Percentiles rank a stretch among this genome's conserved stretches.
These are phyloP conservation scores for Centropristis striata DNA, from an alignment of 2,113 vertebrate species.

Conservation along the genomic window DNA sequence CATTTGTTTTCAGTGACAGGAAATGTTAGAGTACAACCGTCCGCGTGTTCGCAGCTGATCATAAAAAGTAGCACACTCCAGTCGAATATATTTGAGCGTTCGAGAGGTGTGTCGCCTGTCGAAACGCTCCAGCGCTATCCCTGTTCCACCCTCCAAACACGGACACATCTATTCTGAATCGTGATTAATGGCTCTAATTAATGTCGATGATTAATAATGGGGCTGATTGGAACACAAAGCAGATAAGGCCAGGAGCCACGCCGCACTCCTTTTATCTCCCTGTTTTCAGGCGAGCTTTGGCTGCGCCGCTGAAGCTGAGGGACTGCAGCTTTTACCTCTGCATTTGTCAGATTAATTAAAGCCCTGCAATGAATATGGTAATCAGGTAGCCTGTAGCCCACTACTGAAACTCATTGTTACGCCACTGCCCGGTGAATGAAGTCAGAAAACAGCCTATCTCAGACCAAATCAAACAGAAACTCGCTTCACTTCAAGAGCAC, in stretches of 20 bases:
- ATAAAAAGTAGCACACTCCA: conserved; percentile 50
- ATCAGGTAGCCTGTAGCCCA: conserved; percentile 67
- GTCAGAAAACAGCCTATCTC: conserved; percentile 37
- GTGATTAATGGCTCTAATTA: conserved; percentile 88
- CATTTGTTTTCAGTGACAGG: conserved; percentile 66
- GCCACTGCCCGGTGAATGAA: conserved; percentile 31
- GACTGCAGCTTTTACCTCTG: conserved; percentile 75
- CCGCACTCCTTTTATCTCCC: conserved; percentile 83
- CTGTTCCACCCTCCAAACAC: conserved; percentile 65
- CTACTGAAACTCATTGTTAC: conserved; percentile 48
- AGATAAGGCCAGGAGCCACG: conserved; percentile 82
- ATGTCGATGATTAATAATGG: conserved; percentile 83
- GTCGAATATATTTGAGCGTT: conserved; percentile 49
- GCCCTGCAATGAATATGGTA: conserved; percentile 84
- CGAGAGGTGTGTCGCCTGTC: conserved; percentile 67
- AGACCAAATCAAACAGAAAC: conserved; percentile 35
- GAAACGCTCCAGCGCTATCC: conserved; percentile 67
- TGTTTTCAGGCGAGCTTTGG: conserved; percentile 77
- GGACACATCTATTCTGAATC: conserved; percentile 80
- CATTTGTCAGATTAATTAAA: conserved; percentile 86
- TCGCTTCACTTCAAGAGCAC: conserved; percentile 24
- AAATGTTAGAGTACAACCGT: conserved; percentile 42
- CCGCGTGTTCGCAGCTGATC: conserved; percentile 54
- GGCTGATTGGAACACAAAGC: conserved; percentile 81
- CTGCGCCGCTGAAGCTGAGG: conserved; percentile 61